These are phyloP conservation scores for Salvelinus namaycush DNA, from an alignment of 2,113 vertebrate species.

Conservation along the genomic window DNA sequence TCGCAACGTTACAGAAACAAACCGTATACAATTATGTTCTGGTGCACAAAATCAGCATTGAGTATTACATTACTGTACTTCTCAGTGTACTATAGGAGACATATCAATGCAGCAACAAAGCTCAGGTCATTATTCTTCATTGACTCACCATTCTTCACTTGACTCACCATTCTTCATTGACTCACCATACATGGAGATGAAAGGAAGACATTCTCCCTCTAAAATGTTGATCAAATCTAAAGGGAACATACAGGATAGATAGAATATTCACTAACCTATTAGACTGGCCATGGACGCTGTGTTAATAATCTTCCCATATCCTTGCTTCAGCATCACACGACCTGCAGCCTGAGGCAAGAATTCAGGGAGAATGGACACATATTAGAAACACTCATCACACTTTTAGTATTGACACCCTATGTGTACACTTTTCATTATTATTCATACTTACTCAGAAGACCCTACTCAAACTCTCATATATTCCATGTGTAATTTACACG, in stretches of 20 bases:
- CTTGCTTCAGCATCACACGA: constrained; percentile 91
- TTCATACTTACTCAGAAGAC: too few relatives aligned
- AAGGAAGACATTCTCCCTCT: constrained; percentile 42
- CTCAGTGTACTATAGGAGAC: not conserved
- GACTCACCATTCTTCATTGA: not conserved
- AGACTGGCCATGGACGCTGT: constrained; percentile 93
- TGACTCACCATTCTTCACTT: constrained; percentile 29
- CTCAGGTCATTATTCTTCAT: constrained; percentile 29
- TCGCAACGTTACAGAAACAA: not conserved
- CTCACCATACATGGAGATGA: constrained; percentile 54
- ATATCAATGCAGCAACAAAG: constrained; percentile 17
- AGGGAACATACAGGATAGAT: constrained; percentile 41
- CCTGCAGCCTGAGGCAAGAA: constrained; percentile 88
- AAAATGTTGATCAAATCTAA: constrained; percentile 50
- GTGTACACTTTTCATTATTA: constrained; percentile 61
- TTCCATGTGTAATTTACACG: not conserved
- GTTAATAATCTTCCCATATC: constrained; percentile 96
- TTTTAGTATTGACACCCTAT: constrained; percentile 81
- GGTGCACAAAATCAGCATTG: constrained; percentile 18
- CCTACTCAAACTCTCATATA: constrained; percentile 12
- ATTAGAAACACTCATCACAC: constrained; percentile 47
- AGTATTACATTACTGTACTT: not conserved
- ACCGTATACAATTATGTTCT: constrained; percentile 35
- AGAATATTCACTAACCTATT: constrained; percentile 92
- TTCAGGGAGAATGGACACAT: constrained; percentile 79